These are phyloP conservation scores for Zaprionus gabonicus DNA, from an alignment of 1,140 invertebrate genomes.

Conservation along the genomic window DNA sequence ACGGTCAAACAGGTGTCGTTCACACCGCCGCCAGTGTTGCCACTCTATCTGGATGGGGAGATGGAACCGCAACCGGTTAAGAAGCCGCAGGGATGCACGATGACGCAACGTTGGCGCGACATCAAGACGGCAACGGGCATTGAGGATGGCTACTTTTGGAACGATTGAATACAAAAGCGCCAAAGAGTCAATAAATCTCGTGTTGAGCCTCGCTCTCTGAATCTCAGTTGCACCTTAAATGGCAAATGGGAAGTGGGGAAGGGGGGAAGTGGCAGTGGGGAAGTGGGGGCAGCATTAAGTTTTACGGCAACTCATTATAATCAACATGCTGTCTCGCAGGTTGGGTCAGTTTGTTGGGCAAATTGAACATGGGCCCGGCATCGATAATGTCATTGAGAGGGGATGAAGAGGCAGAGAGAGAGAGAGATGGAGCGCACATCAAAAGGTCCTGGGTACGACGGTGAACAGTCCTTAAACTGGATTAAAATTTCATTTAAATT, in stretches of 20 bases:
- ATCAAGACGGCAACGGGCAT: conserved; percentile 41
- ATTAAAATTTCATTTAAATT: conserved; percentile 85
- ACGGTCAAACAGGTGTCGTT: conserved; percentile 22
- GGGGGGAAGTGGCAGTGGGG: no score
- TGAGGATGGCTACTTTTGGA: conserved; percentile 9
- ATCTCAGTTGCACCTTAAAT: background rate
- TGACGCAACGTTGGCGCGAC: conserved; percentile 42
- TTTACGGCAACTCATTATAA: conserved; percentile 43
- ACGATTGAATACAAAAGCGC: conserved; percentile 1
- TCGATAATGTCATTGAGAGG: conserved; percentile 22
- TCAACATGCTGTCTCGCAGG: conserved; percentile 22
- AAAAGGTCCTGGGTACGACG: conserved; percentile 52
- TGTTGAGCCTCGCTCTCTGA: background rate
- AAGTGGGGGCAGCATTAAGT: conserved; percentile 22
- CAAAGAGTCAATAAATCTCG: conserved; percentile 16
- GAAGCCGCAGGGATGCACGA: background rate
- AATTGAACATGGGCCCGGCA: conserved; percentile 16
- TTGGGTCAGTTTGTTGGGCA: conserved; percentile 14
- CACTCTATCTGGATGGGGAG: background rate
- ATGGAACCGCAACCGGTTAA: background rate
- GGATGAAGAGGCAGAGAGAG: background rate
- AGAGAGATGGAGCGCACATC: conserved; percentile 38
- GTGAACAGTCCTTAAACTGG: conserved; percentile 70
- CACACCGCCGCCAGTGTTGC: conserved; percentile 16
- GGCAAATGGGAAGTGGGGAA: background rate